Percentiles rank a stretch among this genome's conserved stretches.
Conservation (phyloP, 2,797 vertebrate species). For the Somateria mollissima region DNA sequence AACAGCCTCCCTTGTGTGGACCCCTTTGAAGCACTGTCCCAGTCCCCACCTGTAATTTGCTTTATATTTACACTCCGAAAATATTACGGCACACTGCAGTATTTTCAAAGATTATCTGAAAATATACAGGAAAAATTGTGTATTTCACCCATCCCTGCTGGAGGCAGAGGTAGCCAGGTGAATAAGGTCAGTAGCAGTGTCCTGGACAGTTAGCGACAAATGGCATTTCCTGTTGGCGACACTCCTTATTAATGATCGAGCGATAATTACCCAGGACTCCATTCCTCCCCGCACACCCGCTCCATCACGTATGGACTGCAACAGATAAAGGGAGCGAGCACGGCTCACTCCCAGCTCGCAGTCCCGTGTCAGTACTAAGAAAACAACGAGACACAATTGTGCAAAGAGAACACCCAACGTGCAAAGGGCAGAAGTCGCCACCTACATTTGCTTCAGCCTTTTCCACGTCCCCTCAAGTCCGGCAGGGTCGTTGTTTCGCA, state of each 20-base stretch:
- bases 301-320: neutral
- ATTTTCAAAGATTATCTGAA: neutral
- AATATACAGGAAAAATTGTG: neutral
- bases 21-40: neutral
- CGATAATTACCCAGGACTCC: neutral
- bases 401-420: neutral
- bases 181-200: neutral
- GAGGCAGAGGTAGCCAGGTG: neutral
- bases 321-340: neutral
- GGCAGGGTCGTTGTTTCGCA: accelerated
- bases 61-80: neutral
- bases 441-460: neutral
- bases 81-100: neutral
- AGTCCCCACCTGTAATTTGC: neutral
- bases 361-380: neutral
- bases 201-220: neutral
- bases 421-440: neutral
- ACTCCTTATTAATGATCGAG: neutral
- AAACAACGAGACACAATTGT: neutral
- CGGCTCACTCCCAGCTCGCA: accelerated
- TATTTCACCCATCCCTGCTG: neutral
- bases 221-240: neutral
- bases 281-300: neutral
- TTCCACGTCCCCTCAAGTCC: neutral
- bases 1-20: neutral